Evolutionary conservation across 2,797 vertebrate species (phyloP).

Genomic region (Sphenopsis melanotis): DNA sequence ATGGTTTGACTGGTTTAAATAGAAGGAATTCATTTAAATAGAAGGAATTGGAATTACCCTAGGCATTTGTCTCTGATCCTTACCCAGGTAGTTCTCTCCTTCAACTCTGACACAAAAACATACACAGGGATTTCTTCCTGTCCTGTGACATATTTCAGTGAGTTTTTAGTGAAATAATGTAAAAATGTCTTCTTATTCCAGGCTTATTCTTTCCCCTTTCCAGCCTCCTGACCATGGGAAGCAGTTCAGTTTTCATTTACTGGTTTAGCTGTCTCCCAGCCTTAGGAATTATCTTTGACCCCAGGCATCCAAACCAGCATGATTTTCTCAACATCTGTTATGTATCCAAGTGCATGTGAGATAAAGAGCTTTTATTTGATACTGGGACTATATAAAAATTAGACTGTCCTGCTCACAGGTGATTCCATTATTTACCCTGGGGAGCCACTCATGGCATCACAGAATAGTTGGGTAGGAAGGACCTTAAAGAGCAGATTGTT

Average conservation of each 20-base stretch:
- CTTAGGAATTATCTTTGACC: background rate
- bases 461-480: background rate
- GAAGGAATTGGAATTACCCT: background rate
- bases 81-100: background rate
- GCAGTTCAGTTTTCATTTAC: background rate
- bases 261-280: background rate
- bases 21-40: background rate
- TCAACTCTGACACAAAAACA: background rate
- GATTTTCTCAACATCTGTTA: background rate
- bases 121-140: background rate
- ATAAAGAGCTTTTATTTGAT: background rate
- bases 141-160: background rate
- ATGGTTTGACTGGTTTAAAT: background rate
- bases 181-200: background rate
- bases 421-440: background rate
- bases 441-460: background rate
- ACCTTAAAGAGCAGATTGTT: background rate
- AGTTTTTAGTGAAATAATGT: background rate
- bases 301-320: background rate
- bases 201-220: background rate
- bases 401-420: background rate
- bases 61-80: background rate
- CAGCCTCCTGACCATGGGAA: background rate
- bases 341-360: background rate
- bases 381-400: background rate